Evolutionary conservation across 2,113 vertebrate genomes (phyloP), one percentile per base, ranked within the genome.

Genomic region (Drymodes brunneopygia): DNA sequence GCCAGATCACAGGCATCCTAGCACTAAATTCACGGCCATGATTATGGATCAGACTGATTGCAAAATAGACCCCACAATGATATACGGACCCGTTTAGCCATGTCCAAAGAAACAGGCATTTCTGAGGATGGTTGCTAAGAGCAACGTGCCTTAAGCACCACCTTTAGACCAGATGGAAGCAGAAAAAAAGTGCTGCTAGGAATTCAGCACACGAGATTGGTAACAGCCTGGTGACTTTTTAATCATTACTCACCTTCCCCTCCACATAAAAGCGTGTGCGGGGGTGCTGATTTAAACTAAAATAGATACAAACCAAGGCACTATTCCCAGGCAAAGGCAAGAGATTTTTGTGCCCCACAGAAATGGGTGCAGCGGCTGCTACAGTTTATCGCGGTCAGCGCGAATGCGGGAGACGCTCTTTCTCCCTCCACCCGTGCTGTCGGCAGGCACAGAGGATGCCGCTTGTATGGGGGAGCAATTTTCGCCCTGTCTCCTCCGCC

Each of bases 41-140:
- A 50, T 48, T 88, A 81, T 31, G 84, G 58, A 83, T 77, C 53
- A 72, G 29, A 73, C 42, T 50, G 74, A 86, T 66, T 9, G 88
- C 62, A 81, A 90, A 88, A 92, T 8, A 94, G 64, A 94, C 29
- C 50, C 80, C 53, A 64, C 81, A 73, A 24, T 92, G 81, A 95
- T 92, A 85, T 15, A 90, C 14, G 29, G 77, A 95, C 64, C 64
- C 82, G 13, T 92, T 94, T 95, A 91, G 93, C 91, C 87, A 74
- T 83, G 77, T 88, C 96, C 93, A 98, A 94, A 97, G 96, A 97
- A 97, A 94, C 73, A 96, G 90, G 96, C 96, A 97, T 98, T 98
- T 95, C 96, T 97, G 94, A 96, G 92, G 96, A 97, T 44, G 96
- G 98, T 98, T 99, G 98, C 98, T 98, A 99, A 92, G 97, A 98